Conservation (phyloP, 2,113 vertebrate genomes). For the Sylvietta virens region DNA sequence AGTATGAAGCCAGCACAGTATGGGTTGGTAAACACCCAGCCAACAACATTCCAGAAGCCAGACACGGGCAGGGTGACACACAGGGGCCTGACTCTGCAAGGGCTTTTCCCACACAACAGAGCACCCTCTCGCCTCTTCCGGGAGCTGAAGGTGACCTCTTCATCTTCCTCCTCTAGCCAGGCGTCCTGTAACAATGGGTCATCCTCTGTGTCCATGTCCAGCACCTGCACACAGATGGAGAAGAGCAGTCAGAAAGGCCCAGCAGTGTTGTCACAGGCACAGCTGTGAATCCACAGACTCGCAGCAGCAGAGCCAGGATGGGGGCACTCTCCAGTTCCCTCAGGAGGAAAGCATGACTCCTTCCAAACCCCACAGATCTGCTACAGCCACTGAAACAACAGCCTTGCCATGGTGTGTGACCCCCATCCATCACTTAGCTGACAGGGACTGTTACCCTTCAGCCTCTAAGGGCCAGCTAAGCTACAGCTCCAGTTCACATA, state of each 20-base stretch:
- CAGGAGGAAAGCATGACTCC: neutral
- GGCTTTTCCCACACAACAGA: conserved; percentile 57
- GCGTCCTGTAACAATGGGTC: conserved; percentile 83
- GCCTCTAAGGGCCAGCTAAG: neutral
- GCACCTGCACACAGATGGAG: conserved; percentile 11
- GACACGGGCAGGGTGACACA: neutral
- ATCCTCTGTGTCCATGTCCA: conserved; percentile 87
- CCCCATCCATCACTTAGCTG: neutral
- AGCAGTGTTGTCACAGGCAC: neutral
- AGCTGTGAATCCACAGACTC: neutral
- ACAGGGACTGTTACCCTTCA: neutral
- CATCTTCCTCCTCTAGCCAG: conserved; percentile 80
- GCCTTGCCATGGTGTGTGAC: neutral
- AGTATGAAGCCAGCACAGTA: conserved; percentile 83
- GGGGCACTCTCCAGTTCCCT: neutral
- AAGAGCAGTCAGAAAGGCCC: neutral
- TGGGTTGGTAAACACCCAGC: conserved; percentile 89
- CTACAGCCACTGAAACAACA: neutral
- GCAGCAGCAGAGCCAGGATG: neutral
- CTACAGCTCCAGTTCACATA: neutral
- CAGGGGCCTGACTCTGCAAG: conserved; percentile 45
- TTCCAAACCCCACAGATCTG: neutral
- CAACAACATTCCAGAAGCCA: conserved; percentile 83
- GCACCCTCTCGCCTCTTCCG: conserved; percentile 14
- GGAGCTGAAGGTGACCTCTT: conserved; percentile 57